A percentile compares a stretch with the other conserved stretches of the same genome.
Evolutionary conservation across 2,113 vertebrate genomes (phyloP).

Genomic region (Pao palembangensis): DNA sequence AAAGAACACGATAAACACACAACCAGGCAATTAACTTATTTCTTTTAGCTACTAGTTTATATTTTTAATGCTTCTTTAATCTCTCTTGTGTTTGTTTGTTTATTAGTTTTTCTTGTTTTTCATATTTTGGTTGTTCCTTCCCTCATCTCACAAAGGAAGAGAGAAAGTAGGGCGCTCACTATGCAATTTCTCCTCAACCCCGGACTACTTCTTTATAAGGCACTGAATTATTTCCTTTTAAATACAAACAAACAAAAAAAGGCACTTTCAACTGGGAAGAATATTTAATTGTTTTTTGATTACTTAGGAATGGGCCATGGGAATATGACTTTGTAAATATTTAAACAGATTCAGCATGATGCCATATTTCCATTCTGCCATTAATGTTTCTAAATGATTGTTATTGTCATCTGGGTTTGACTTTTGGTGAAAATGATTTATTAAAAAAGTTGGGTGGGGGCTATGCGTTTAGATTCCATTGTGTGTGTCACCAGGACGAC

Average conservation of each 20-base stretch:
- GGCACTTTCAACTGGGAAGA: constrained; percentile 73
- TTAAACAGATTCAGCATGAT: constrained; percentile 76
- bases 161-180: constrained; percentile 76
- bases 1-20: constrained; percentile 67
- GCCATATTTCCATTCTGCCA: constrained; percentile 73
- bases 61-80: constrained; percentile 70
- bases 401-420: constrained; percentile 66
- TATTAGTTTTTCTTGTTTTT: constrained; percentile 38
- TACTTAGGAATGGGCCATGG: constrained; percentile 77
- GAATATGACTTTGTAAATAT: constrained; percentile 79
- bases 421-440: constrained; percentile 61
- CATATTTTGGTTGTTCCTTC: constrained; percentile 66
- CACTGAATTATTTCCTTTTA: constrained; percentile 72
- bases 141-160: constrained; percentile 61
- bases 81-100: constrained; percentile 68
- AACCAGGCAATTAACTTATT: constrained; percentile 69
- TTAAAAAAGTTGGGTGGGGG: constrained; percentile 23
- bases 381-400: constrained; percentile 71
- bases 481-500: neutral
- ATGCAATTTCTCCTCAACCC: constrained; percentile 70
- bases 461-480: neutral
- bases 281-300: constrained; percentile 87
- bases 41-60: constrained; percentile 64
- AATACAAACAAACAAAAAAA: constrained; percentile 79
- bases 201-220: constrained; percentile 74